Percentiles rank a stretch among this genome's conserved stretches.
Evolutionary conservation across 2,113 vertebrate species (phyloP).

Genomic region (Osmerus eperlanus): DNA sequence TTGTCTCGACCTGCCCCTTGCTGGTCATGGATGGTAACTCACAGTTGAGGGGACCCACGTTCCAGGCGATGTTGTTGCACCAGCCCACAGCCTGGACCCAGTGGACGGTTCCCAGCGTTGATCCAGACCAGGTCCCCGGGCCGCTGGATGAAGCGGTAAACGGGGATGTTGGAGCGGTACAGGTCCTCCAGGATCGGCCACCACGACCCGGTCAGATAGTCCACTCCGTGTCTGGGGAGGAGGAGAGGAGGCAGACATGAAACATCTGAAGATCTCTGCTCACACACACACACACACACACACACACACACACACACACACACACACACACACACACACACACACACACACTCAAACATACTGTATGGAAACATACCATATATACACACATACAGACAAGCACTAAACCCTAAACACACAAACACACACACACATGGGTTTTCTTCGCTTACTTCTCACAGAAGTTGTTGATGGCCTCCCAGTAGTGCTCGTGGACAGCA

Average conservation of each 20-base stretch:
- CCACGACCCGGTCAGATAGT: slow-evolving; percentile 91
- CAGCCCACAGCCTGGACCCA: slow-evolving; percentile 94
- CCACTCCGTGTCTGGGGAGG: slow-evolving; percentile 79
- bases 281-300: neutral
- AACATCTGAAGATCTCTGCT: neutral
- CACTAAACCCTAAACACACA: neutral
- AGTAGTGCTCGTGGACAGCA: slow-evolving; percentile 88
- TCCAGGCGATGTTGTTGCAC: slow-evolving; percentile 97
- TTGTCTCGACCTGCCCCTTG: neutral
- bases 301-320: no score
- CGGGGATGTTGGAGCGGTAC: slow-evolving; percentile 85
- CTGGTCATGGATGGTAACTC: slow-evolving; percentile 33
- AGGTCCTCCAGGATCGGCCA: slow-evolving; percentile 92
- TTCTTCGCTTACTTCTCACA: slow-evolving; percentile 79
- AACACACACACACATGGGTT: neutral
- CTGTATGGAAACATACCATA: no score
- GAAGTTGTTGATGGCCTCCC: slow-evolving; percentile 85
- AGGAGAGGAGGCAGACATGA: neutral
- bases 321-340: neutral
- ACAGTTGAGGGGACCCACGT: slow-evolving; percentile 89
- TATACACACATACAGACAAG: no score
- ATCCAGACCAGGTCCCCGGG: slow-evolving; percentile 93
- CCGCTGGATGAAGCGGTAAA: slow-evolving; percentile 91
- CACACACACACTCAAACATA: neutral
- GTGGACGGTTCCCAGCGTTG: slow-evolving; percentile 88